Percentiles rank a stretch among this genome's conserved stretches.
Conservation (phyloP, 1,140 invertebrate species). For the Pectinophora gossypiella region DNA sequence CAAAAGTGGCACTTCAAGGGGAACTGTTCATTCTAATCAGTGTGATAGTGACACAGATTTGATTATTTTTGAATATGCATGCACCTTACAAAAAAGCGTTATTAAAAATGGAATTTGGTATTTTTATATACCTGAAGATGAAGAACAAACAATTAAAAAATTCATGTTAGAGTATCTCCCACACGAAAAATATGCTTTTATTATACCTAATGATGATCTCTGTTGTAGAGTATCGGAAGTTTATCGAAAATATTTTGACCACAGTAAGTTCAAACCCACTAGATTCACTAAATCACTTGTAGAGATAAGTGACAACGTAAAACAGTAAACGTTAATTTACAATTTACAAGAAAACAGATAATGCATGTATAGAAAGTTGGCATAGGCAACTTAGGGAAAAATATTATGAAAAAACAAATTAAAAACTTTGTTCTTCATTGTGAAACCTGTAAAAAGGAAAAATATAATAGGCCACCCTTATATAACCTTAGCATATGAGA, state of each 20-base stretch:
- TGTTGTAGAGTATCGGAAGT: constrained; percentile 8
- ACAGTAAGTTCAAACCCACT: constrained; percentile 5
- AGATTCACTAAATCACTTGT: constrained; percentile 10
- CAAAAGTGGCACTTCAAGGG: neutral
- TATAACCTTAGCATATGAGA: neutral
- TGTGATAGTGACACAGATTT: constrained; percentile 6
- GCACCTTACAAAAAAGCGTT: constrained; percentile 6
- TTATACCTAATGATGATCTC: constrained; percentile 9
- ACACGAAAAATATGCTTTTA: constrained; percentile 11
- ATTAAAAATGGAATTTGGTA: constrained; percentile 4
- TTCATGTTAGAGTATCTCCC: constrained; percentile 11
- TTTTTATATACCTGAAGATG: constrained; percentile 8
- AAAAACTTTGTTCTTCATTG: constrained; percentile 6
- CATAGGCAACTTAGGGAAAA: constrained; percentile 8
- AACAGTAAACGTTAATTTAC: constrained; percentile 8
- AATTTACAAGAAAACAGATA: constrained; percentile 10
- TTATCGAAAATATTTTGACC: constrained; percentile 14
- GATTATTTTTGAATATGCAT: constrained; percentile 6
- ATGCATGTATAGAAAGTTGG: constrained; percentile 5
- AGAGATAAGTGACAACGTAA: constrained; percentile 5
- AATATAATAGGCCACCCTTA: constrained; percentile 10
- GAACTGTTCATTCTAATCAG: constrained; percentile 5
- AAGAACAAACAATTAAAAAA: constrained; percentile 7
- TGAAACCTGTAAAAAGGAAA: constrained; percentile 8
- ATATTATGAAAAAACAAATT: constrained; percentile 11